Conservation (phyloP, 2,888 invertebrate species). For the Athalia circularis region DNA sequence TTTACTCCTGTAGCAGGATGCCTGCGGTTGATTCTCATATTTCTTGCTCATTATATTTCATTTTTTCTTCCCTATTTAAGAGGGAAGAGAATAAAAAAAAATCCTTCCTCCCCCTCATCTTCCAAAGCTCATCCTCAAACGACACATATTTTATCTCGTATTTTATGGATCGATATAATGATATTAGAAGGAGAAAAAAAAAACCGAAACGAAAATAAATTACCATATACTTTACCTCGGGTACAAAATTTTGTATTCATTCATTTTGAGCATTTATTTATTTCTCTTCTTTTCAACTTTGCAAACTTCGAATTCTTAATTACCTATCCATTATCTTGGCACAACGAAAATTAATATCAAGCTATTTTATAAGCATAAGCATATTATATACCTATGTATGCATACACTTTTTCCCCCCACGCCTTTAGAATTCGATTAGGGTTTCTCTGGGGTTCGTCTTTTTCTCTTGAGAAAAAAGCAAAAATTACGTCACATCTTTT, state of each 20-base stretch:
- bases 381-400: too few relatives aligned
- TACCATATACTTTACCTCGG: neutral
- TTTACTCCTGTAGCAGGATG: too few relatives aligned
- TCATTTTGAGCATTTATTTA: neutral
- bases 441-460: neutral
- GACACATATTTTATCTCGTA: too few relatives aligned
- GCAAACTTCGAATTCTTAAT: neutral
- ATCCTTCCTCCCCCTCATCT: too few relatives aligned
- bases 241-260: neutral
- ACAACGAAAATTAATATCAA: neutral
- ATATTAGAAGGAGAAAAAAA: too few relatives aligned
- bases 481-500: slow-evolving; percentile 1
- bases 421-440: slow-evolving; percentile 23
- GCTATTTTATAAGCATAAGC: neutral
- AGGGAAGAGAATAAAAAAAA: too few relatives aligned
- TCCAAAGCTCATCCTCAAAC: too few relatives aligned
- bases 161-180: too few relatives aligned
- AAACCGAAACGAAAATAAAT: neutral
- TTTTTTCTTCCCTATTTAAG: too few relatives aligned
- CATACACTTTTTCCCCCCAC: too few relatives aligned
- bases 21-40: too few relatives aligned
- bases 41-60: too few relatives aligned
- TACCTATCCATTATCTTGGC: neutral
- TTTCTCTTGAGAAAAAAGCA: neutral
- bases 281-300: neutral